Evolutionary conservation across 2,797 vertebrate genomes (phyloP).

Genomic region (Falco rusticolus): DNA sequence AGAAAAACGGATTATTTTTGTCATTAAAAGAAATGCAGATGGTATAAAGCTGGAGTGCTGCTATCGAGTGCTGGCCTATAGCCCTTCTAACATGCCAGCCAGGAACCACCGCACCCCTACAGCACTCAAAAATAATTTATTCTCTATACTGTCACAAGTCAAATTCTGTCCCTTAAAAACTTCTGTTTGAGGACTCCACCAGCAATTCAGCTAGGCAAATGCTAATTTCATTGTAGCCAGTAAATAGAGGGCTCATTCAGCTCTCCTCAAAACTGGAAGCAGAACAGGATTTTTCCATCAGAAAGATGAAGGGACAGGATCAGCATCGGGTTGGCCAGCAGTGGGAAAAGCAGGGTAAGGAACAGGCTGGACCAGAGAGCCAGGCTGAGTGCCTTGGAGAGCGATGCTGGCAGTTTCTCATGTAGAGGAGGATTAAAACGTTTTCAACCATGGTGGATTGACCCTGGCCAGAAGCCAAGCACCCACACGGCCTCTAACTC

Average conservation of each 20-base stretch:
- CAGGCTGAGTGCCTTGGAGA: neutral
- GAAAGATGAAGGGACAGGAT: neutral
- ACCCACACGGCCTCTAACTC: neutral
- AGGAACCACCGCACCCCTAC: neutral
- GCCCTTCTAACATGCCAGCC: neutral
- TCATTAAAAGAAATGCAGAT: slow-evolving; percentile 40
- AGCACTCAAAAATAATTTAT: neutral
- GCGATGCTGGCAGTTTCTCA: neutral
- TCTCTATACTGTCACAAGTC: neutral
- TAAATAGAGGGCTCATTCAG: neutral
- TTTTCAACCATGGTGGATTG: neutral
- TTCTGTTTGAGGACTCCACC: neutral
- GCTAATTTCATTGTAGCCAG: neutral
- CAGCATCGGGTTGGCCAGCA: neutral
- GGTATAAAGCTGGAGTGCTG: neutral
- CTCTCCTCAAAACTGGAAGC: neutral
- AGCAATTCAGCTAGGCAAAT: neutral
- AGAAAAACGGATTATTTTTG: slow-evolving; percentile 39
- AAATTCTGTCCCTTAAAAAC: neutral
- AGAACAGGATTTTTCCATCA: neutral
- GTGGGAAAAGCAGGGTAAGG: neutral
- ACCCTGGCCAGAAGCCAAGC: neutral
- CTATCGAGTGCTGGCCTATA: neutral
- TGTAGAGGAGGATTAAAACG: neutral
- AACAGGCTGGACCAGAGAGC: neutral